Evolutionary conservation across 2,113 vertebrate genomes (phyloP), one percentile per base, ranked within the genome.

Genomic region (Uria aalge): DNA sequence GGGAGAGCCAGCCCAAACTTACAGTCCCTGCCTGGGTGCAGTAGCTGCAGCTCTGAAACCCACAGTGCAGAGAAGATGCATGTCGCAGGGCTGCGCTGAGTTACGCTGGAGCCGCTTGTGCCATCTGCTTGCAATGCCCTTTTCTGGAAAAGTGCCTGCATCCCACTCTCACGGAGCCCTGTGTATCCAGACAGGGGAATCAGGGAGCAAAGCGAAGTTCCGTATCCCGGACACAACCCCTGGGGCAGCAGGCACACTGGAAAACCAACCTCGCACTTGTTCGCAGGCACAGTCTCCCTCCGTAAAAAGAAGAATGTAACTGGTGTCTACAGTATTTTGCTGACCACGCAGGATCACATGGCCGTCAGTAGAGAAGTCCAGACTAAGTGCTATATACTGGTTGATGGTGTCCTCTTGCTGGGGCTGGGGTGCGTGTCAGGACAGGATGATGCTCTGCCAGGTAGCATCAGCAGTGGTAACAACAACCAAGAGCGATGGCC

Each of bases 201-300:
- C 30, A 38, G 48, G 6, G 32, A 5, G 5, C 67, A 69, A n/a
- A 48, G n/a, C 30, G 3, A 55, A 68, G 26, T 48, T 69, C 32
- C 0, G 0, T 56, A 6, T 4, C 24, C 32, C 36, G 43, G 41
- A 11, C 1, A 0, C 62, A 43, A 32, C n/a, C 69, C 47, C 41
- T 0, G 1, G 18, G 19, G 41, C 20, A 50, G 69, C 62, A 62
- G 19, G 15, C 59, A 52, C 22, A 6, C 20, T 24, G 67, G 55
- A 55, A 81, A 75, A 69, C 12, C 18, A 43, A 3, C 11, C 32
- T 27, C 6, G 30, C 8, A 3, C 55, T 81, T 50, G 12, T 14
- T 43, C 15, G 12, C 3, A 13, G 26, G 18, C 62, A 27, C 30
- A 16, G 30, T 32, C 62, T 55, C 29, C 8, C 34, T 27, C 68